Evolutionary conservation across 92 coral and sea anemone genomes (phyloP).

Genomic region (Paramuricea clavata): DNA sequence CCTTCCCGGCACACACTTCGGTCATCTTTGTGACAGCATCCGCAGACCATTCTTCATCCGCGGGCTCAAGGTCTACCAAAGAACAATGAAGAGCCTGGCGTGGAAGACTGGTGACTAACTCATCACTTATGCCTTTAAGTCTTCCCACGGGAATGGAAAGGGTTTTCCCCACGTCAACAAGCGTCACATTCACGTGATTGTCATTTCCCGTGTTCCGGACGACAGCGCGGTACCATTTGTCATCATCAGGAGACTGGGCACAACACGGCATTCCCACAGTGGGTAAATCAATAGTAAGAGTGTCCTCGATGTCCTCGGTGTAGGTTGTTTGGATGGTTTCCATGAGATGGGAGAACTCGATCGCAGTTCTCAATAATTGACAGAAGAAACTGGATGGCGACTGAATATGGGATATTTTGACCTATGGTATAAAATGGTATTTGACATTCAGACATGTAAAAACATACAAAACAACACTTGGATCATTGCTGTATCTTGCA

Average conservation of each 20-base stretch:
- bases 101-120: conserved; percentile 28
- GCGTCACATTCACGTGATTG: conserved; percentile 11
- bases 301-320: conserved; percentile 55
- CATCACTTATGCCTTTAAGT: conserved; percentile 1
- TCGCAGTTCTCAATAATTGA: conserved; percentile 48
- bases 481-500: too few species aligned
- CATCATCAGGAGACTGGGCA: conserved; percentile 54
- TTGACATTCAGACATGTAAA: background rate
- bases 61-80: conserved; percentile 52
- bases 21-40: conserved; percentile 43
- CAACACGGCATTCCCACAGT: conserved; percentile 52
- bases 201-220: conserved; percentile 21
- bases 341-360: conserved; percentile 59
- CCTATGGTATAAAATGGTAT: background rate
- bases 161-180: conserved; percentile 32
- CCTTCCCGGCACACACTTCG: conserved; percentile 32
- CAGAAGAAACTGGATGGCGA: conserved; percentile 81
- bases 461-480: background rate
- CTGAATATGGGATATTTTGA: conserved; percentile 18
- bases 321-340: conserved; percentile 58
- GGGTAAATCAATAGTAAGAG: conserved; percentile 12
- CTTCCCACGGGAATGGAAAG: background rate
- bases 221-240: conserved; percentile 60
- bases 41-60: conserved; percentile 31
- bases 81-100: conserved; percentile 43